Percentiles rank a stretch among this genome's conserved stretches.
Evolutionary conservation across 1,140 invertebrate genomes (phyloP).

Genomic region (Drosophila kikkawai): DNA sequence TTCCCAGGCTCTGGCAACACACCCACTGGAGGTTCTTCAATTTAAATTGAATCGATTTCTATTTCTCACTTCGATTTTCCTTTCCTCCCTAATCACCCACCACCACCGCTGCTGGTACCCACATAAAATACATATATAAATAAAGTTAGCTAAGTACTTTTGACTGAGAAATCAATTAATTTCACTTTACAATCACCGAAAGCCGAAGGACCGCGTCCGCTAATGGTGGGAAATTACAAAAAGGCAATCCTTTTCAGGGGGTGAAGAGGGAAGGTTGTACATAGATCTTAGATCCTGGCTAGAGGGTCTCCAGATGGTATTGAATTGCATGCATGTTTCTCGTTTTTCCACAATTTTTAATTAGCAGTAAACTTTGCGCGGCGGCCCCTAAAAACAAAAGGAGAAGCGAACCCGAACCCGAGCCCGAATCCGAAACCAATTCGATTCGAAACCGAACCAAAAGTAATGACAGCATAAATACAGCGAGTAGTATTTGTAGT

Average conservation of each 20-base stretch:
- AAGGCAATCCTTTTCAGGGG: constrained; percentile 63
- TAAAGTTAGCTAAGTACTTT: constrained; percentile 32
- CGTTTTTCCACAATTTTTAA: constrained; percentile 79
- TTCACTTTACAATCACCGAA: constrained; percentile 73
- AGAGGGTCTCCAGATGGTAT: constrained; percentile 49
- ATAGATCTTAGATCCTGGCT: constrained; percentile 47
- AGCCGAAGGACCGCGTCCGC: constrained; percentile 40
- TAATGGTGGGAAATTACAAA: constrained; percentile 64
- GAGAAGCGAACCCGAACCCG: constrained; percentile 54
- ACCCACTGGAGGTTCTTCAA: constrained; percentile 67
- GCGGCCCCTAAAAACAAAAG: constrained; percentile 44
- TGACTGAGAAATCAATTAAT: constrained; percentile 77
- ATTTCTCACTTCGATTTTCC: constrained; percentile 11
- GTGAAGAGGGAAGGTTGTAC: constrained; percentile 26
- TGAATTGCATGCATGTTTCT: constrained; percentile 80
- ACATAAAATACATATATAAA: constrained; percentile 41
- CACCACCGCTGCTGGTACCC: constrained; percentile 50
- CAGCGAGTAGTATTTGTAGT: constrained; percentile 34
- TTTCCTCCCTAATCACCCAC: background rate
- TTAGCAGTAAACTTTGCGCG: constrained; percentile 81
- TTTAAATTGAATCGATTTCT: constrained; percentile 76
- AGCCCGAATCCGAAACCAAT: constrained; percentile 65
- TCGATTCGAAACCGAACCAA: constrained; percentile 67
- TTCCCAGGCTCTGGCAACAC: constrained; percentile 59
- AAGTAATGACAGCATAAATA: constrained; percentile 83